Evolutionary conservation across 1,140 invertebrate species (phyloP).

Genomic region (Chymomyza costata): DNA sequence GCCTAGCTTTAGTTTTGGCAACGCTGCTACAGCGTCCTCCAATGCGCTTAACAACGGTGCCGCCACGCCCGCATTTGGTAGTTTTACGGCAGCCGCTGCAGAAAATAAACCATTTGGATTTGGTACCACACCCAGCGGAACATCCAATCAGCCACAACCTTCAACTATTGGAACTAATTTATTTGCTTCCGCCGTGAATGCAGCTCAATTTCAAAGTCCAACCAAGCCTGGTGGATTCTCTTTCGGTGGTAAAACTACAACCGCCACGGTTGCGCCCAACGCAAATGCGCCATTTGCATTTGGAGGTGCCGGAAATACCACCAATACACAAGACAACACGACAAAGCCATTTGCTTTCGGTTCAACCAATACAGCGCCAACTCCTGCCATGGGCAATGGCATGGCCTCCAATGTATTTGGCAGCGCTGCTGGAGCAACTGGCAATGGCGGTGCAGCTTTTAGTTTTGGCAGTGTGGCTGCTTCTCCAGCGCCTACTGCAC

Average conservation of each 20-base stretch:
- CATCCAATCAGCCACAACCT: not conserved
- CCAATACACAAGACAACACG: constrained; percentile 27
- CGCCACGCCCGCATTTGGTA: constrained; percentile 24
- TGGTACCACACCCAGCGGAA: constrained; percentile 11
- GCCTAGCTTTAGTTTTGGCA: constrained; percentile 38
- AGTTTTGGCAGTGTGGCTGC: constrained; percentile 23
- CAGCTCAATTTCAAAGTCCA: constrained; percentile 9
- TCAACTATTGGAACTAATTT: constrained; percentile 32
- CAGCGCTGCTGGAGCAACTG: not conserved
- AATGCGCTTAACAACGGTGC: constrained; percentile 7
- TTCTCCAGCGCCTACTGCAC: not conserved
- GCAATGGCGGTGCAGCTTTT: constrained; percentile 26
- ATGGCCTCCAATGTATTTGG: too few relatives aligned
- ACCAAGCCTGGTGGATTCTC: constrained; percentile 32
- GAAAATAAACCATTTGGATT: constrained; percentile 48
- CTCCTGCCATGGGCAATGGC: too few relatives aligned
- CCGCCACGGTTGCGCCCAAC: not conserved
- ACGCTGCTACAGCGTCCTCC: constrained; percentile 1
- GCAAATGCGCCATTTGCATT: constrained; percentile 40
- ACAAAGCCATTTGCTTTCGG: constrained; percentile 47
- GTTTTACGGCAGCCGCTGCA: constrained; percentile 27
- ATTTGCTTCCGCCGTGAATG: constrained; percentile 40
- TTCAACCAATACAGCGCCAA: constrained; percentile 19
- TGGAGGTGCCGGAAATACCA: constrained; percentile 32
- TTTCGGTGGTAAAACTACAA: constrained; percentile 22